These are phyloP conservation scores for Eugnorisma glareosa DNA, from an alignment of 2,888 invertebrate genomes.

Conservation along the genomic window DNA sequence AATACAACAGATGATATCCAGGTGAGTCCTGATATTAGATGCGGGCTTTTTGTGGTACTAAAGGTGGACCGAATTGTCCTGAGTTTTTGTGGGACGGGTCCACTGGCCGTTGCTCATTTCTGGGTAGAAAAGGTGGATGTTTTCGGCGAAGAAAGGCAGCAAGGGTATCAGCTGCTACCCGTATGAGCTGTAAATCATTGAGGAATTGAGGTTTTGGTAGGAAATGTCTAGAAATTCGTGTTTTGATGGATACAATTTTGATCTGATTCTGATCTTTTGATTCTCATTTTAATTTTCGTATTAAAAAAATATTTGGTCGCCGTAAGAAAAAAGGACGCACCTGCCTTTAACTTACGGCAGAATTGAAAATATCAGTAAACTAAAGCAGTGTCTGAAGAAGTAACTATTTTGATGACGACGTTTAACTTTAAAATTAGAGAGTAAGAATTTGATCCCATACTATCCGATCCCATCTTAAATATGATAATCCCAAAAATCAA, in stretches of 20 bases:
- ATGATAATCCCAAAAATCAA: conserved; percentile 33
- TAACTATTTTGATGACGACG: background rate
- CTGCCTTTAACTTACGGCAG: too few species aligned
- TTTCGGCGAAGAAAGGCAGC: conserved; percentile 10
- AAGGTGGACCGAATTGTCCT: conserved; percentile 51
- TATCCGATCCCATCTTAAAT: conserved; percentile 1
- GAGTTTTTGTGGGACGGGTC: conserved; percentile 39
- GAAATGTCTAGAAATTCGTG: background rate
- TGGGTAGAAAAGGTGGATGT: conserved; percentile 14
- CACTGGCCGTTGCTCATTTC: background rate
- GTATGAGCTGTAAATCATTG: conserved; percentile 26
- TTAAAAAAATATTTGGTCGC: too few species aligned
- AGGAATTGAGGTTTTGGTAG: background rate
- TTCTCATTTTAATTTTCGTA: too few species aligned
- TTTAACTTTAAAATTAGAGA: background rate
- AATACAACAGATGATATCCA: conserved; percentile 61
- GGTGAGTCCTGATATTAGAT: conserved; percentile 57
- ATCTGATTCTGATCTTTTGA: too few species aligned
- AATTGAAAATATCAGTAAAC: background rate
- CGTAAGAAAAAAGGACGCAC: too few species aligned
- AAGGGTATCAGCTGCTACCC: conserved; percentile 26
- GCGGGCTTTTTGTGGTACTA: conserved; percentile 41
- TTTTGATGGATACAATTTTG: background rate
- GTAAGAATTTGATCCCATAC: background rate
- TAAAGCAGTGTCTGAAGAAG: background rate